Evolutionary conservation across 2,888 invertebrate species (phyloP), one percentile per base, ranked within the genome.

Genomic region (Drosophila atripex): DNA sequence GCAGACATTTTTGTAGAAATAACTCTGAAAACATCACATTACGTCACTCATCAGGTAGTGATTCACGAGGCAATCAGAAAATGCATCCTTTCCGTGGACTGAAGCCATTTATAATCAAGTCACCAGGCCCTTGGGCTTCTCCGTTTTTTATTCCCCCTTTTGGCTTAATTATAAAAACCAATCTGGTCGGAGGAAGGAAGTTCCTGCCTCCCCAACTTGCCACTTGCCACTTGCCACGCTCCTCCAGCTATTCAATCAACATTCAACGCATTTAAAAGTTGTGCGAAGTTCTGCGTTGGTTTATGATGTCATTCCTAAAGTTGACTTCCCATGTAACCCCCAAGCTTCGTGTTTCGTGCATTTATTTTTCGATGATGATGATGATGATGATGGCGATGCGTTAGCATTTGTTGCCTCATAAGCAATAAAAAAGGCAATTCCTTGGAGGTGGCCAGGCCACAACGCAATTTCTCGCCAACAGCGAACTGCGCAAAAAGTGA

Each of bases 301-400:
- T 79, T 80, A 83, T 80, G 80, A 80, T 88, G 88, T 80, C 80
- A 80, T 80, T 50, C 84, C 88, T 83, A 79, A 79, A 82, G 64
- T 86, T 63, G 74, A 58, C 25, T 58, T 60, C 79, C 63, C 39
- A 51, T 84, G 73, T 76, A 80, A 79, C 74, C 49, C 52, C 21
- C 21, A 23, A 47, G 39, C 54, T 28, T 76, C 51, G 69, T 59
- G 63, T 69, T 55, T 35, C 45, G 50, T 35, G 53, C 60, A 52
- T 71, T 73, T 75, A 52, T 61, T 75, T 57, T 54, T 57, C 46
- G 58, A 66, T 75, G 76, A 66, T 73, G 59, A 45, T 52, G 52
- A 52, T 53, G 49, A 55, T 72, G 32, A 53, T 58, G 18, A 54
- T 58, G 57, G 38, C 46, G 71, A 70, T 70, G 72, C 72, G 61